These are phyloP conservation scores for Cephonodes hylas DNA, from an alignment of 2,888 invertebrate genomes.

Conservation along the genomic window DNA sequence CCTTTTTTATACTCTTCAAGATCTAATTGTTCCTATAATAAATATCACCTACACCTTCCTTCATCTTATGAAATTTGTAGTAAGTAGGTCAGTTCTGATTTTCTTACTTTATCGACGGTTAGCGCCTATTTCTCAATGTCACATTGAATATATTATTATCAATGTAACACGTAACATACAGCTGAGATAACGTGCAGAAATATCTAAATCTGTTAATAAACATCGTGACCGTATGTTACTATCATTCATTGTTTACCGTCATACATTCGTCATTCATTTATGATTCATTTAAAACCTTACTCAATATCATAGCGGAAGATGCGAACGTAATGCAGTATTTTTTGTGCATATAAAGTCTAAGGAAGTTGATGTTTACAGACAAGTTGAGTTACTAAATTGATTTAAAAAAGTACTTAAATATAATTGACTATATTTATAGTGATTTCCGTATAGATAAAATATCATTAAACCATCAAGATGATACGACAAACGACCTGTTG, in stretches of 20 bases:
- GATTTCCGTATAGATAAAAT: no score
- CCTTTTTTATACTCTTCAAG: no score
- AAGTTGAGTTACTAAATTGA: not conserved
- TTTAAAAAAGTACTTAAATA: no score
- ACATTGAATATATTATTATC: not conserved
- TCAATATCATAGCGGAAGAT: not conserved
- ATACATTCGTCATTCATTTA: not conserved
- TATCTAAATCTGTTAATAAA: slow-evolving; percentile 7
- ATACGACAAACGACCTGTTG: no score
- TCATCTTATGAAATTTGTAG: not conserved
- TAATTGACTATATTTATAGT: no score
- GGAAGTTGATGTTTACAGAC: not conserved
- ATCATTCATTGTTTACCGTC: not conserved
- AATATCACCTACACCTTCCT: no score
- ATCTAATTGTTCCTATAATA: no score
- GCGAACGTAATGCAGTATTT: not conserved
- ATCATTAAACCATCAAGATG: no score
- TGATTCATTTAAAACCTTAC: not conserved
- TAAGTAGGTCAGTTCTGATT: not conserved
- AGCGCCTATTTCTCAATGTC: not conserved
- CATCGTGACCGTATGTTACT: not conserved
- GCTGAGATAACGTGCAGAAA: not conserved
- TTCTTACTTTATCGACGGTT: not conserved
- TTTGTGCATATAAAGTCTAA: not conserved
- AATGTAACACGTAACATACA: not conserved